Percentiles rank a stretch among this genome's conserved stretches.
phyloP scores from a whole-genome alignment of 2,888 invertebrate genomes.

The Drosophila sordidula region DNA sequence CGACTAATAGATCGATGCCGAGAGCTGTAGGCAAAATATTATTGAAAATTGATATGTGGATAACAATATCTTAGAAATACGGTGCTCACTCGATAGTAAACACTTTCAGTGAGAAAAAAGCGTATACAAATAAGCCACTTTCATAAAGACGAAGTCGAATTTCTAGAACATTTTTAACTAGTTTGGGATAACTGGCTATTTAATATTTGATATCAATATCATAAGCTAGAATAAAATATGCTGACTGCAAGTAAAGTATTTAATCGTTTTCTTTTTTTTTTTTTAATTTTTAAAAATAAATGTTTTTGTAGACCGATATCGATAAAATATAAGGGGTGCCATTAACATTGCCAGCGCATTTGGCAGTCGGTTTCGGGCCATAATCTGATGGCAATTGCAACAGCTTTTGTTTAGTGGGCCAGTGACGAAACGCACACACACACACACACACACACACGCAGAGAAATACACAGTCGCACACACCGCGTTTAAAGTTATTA shows the following conservation, averaged over 20 bases:
- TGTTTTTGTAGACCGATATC: constrained; percentile 5
- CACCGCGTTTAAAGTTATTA: constrained; percentile 68
- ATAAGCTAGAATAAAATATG: no score
- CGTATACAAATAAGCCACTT: no score
- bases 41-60: constrained; percentile 6
- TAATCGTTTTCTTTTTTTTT: no score
- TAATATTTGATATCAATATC: no score
- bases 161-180: no score
- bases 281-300: no score
- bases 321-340: constrained; percentile 1
- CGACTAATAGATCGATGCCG: neutral
- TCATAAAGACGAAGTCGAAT: no score
- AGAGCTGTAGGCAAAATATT: constrained; percentile 1
- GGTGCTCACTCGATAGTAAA: neutral
- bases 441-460: no score
- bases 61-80: neutral
- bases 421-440: constrained; percentile 50
- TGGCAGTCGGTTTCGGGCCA: constrained; percentile 36
- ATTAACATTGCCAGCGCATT: constrained; percentile 23
- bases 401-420: constrained; percentile 44
- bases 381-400: constrained; percentile 38
- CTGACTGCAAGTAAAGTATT: no score
- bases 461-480: constrained; percentile 14
- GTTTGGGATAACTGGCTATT: no score
- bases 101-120: no score